A percentile compares a stretch with the other conserved stretches of the same genome.
phyloP scores from a whole-genome alignment of 92 coral and sea anemone genomes.

The Umimayanthus kanabou region DNA sequence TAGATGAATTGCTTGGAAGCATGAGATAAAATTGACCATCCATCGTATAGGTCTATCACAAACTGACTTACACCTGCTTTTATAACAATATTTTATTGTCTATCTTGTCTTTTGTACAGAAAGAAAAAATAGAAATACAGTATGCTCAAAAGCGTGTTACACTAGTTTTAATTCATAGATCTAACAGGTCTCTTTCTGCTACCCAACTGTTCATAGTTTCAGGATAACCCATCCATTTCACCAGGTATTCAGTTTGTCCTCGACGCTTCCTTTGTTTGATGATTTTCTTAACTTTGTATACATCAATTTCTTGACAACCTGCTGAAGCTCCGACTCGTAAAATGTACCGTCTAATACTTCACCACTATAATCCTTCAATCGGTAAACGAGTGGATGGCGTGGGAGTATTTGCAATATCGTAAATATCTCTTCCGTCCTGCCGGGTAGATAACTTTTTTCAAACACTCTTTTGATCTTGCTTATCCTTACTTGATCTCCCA shows the following conservation, averaged over 20 bases:
- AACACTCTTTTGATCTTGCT: no score
- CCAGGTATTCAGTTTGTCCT: not conserved
- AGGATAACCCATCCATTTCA: conserved; percentile 14
- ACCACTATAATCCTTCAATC: not conserved
- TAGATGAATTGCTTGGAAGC: conserved; percentile 49
- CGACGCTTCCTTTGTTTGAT: not conserved
- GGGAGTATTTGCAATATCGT: no score
- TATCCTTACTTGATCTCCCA: no score
- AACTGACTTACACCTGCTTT: not conserved
- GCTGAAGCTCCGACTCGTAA: conserved; percentile 3
- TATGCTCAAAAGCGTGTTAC: no score
- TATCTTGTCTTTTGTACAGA: no score
- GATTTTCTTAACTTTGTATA: conserved; percentile 3
- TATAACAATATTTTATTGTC: no score
- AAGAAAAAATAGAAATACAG: no score
- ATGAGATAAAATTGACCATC: conserved; percentile 41
- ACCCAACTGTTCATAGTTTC: conserved; percentile 20
- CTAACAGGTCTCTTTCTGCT: not conserved
- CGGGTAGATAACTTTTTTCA: no score
- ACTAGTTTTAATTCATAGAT: not conserved
- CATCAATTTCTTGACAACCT: not conserved
- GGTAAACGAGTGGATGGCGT: no score
- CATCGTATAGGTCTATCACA: not conserved
- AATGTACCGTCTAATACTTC: conserved; percentile 1
- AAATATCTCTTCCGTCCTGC: no score